Evolutionary conservation across 1,140 invertebrate genomes (phyloP).

Genomic region (Micrasema minimum): DNA sequence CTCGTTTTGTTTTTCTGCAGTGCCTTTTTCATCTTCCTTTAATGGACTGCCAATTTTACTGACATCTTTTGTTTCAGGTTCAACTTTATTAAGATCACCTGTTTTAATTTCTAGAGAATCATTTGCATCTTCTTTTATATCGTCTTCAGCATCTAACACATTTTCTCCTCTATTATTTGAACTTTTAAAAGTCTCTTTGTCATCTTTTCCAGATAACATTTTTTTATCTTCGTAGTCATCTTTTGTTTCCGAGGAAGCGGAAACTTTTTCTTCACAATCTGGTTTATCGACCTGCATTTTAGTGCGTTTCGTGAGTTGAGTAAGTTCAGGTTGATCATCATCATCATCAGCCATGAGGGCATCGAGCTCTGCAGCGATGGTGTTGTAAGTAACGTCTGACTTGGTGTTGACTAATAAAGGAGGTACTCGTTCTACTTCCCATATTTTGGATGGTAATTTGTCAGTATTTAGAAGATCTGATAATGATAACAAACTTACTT

Average conservation of each 20-base stretch:
- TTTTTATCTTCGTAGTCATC: not conserved
- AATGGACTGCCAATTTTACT: not conserved
- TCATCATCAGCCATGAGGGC: conserved; percentile 58
- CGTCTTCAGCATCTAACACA: not conserved
- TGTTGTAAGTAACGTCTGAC: conserved; percentile 64
- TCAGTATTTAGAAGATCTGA: conserved; percentile 58
- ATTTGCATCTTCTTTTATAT: conserved; percentile 6
- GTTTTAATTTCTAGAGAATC: not conserved
- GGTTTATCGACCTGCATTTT: too few species aligned
- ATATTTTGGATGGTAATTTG: conserved; percentile 61
- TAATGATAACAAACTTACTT: conserved; percentile 57
- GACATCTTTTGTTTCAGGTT: not conserved
- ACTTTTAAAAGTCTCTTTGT: not conserved
- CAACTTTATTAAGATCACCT: not conserved
- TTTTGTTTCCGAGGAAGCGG: not conserved
- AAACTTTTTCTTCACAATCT: not conserved
- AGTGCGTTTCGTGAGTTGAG: too few species aligned
- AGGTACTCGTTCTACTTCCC: conserved; percentile 64
- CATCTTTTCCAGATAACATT: not conserved
- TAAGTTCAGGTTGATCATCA: not conserved
- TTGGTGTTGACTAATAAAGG: conserved; percentile 58
- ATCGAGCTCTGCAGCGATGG: conserved; percentile 65
- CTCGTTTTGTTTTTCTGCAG: not conserved
- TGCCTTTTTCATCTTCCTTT: not conserved
- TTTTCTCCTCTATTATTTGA: not conserved